Percentiles rank a stretch among this genome's conserved stretches.
Conservation (phyloP, 2,113 vertebrate genomes). For the Gymnobelideus leadbeateri region DNA sequence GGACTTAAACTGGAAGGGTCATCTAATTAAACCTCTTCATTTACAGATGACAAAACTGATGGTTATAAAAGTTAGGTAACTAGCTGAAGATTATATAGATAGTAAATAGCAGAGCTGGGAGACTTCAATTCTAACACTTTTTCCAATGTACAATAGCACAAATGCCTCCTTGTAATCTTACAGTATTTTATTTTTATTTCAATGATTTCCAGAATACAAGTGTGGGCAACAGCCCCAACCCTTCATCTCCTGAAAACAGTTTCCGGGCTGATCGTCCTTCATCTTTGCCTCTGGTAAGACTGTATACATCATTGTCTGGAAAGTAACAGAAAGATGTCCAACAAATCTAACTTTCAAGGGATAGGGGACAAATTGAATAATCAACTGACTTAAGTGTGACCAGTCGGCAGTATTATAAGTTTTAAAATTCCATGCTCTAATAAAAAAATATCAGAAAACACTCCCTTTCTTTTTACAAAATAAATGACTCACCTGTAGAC, state of each 20-base stretch:
- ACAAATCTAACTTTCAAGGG: neutral
- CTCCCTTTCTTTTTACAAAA: neutral
- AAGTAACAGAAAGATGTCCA: neutral
- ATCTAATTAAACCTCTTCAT: neutral
- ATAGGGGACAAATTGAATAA: neutral
- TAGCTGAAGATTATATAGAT: neutral
- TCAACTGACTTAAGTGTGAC: neutral
- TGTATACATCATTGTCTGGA: neutral
- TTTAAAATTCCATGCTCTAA: neutral
- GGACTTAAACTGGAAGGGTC: neutral
- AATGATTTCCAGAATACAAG: conserved; percentile 86
- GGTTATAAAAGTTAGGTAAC: neutral
- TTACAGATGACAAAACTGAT: neutral
- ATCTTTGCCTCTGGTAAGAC: conserved; percentile 89
- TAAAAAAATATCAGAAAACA: neutral
- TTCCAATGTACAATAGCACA: neutral
- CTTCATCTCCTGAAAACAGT: conserved; percentile 87
- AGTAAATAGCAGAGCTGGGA: neutral
- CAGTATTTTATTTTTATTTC: conserved; percentile 28
- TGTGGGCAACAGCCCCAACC: conserved; percentile 89
- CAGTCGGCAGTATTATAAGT: neutral
- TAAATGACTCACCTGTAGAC: neutral
- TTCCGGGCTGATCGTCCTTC: conserved; percentile 86
- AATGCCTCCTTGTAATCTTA: neutral
- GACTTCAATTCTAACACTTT: neutral